Percentiles rank a stretch among this genome's conserved stretches.
Conservation (phyloP, 2,797 vertebrate genomes). For the Chrysocyon brachyurus region DNA sequence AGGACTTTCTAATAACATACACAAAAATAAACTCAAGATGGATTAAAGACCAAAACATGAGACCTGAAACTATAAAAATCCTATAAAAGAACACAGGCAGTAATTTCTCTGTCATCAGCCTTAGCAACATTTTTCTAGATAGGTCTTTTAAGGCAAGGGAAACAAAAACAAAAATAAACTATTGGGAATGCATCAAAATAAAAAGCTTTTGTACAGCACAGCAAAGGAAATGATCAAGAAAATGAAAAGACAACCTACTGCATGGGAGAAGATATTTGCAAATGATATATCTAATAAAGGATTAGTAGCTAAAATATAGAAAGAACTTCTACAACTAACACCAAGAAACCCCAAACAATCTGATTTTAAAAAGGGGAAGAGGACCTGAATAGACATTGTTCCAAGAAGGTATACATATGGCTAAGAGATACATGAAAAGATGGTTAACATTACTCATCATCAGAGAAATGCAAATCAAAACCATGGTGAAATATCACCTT, state of each 20-base stretch:
- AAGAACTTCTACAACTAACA: not conserved
- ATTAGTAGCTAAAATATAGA: not conserved
- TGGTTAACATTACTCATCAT: not conserved
- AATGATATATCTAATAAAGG: not conserved
- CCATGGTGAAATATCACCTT: not conserved
- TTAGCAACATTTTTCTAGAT: not conserved
- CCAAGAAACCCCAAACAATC: not conserved
- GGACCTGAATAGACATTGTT: not conserved
- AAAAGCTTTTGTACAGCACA: not conserved
- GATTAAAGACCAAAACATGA: not conserved
- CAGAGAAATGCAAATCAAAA: not conserved
- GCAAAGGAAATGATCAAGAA: not conserved
- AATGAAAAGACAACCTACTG: not conserved
- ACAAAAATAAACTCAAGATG: not conserved
- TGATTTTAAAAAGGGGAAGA: not conserved
- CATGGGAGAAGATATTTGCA: not conserved
- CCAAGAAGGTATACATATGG: not conserved
- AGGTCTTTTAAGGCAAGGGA: not conserved
- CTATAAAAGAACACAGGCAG: not conserved
- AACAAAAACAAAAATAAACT: not conserved
- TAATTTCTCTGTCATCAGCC: not conserved
- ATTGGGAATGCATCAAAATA: not conserved
- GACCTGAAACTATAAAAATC: not conserved
- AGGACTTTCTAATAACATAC: not conserved
- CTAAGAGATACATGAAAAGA: not conserved